Conservation (phyloP, 1,140 invertebrate genomes). For the Heliconius congener region DNA sequence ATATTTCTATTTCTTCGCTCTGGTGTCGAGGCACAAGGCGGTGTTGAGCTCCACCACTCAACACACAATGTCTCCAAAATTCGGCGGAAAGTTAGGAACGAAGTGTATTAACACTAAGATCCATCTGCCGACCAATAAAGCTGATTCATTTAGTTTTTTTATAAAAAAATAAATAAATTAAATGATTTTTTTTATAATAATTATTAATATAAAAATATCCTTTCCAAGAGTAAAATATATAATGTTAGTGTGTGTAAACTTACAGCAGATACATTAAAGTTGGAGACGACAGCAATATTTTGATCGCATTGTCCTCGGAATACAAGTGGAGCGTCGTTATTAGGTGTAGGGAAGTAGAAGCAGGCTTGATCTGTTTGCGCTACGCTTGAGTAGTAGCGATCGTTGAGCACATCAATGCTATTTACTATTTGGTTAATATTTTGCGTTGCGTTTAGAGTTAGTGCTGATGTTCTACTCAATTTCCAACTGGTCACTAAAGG, state of each 20-base stretch:
- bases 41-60: too few relatives aligned
- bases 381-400: constrained; percentile 48
- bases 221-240: not conserved
- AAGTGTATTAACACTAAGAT: too few relatives aligned
- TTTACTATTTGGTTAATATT: constrained; percentile 51
- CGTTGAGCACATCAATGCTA: constrained; percentile 54
- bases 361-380: constrained; percentile 50
- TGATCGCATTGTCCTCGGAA: constrained; percentile 57
- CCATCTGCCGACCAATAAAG: too few relatives aligned
- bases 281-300: constrained; percentile 46
- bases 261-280: constrained; percentile 50
- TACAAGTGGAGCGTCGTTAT: constrained; percentile 30
- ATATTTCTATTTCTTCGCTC: too few relatives aligned
- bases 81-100: too few relatives aligned
- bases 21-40: too few relatives aligned
- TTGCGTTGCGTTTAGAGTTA: constrained; percentile 36
- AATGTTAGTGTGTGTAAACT: constrained; percentile 35
- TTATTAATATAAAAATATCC: too few relatives aligned
- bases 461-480: constrained; percentile 49
- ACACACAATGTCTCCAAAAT: too few relatives aligned
- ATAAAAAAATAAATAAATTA: too few relatives aligned
- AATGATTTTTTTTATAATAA: too few relatives aligned
- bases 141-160: too few relatives aligned
- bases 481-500: constrained; percentile 67
- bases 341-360: constrained; percentile 57